phyloP scores from a whole-genome alignment of 2,797 vertebrate species.

The Sebastes ruberrimus region DNA sequence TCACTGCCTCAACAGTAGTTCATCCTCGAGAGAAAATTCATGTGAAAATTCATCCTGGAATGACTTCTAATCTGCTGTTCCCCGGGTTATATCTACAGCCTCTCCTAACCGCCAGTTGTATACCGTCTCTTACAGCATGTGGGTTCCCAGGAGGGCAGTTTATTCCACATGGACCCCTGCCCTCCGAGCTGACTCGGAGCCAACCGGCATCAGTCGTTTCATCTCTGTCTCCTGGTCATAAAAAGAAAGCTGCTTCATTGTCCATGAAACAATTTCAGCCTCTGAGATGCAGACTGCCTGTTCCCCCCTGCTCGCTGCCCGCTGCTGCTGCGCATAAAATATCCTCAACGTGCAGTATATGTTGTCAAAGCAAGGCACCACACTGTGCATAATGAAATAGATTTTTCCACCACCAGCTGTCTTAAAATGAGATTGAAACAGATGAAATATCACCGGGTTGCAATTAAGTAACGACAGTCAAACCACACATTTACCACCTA shows the following conservation, averaged over 20 bases:
- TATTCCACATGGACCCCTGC: conserved; percentile 57
- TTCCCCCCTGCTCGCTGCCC: background rate
- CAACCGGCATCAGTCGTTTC: conserved; percentile 42
- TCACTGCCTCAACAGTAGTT: conserved; percentile 5
- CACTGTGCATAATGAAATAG: conserved; percentile 24
- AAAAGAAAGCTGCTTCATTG: conserved; percentile 72
- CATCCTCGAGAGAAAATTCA: conserved; percentile 37
- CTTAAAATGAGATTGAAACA: conserved; percentile 37
- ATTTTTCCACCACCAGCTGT: conserved; percentile 22
- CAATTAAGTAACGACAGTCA: conserved; percentile 42
- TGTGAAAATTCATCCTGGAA: conserved; percentile 39
- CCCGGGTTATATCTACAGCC: conserved; percentile 30
- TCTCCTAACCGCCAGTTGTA: conserved; percentile 23
- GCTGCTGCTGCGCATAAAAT: conserved; percentile 10
- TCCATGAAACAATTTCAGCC: conserved; percentile 64
- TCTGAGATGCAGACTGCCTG: conserved; percentile 39
- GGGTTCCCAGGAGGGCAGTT: conserved; percentile 47
- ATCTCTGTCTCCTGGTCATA: conserved; percentile 57
- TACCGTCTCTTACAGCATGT: conserved; percentile 17
- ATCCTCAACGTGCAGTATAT: conserved; percentile 22
- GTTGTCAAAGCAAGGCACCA: conserved; percentile 20
- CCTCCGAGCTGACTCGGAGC: conserved; percentile 34
- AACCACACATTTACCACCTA: conserved; percentile 34
- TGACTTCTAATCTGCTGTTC: conserved; percentile 49
- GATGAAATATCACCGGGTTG: conserved; percentile 32